Base-by-base conservation (phyloP, 2,797 vertebrate species). In the Sebastes vulpes region DNA sequence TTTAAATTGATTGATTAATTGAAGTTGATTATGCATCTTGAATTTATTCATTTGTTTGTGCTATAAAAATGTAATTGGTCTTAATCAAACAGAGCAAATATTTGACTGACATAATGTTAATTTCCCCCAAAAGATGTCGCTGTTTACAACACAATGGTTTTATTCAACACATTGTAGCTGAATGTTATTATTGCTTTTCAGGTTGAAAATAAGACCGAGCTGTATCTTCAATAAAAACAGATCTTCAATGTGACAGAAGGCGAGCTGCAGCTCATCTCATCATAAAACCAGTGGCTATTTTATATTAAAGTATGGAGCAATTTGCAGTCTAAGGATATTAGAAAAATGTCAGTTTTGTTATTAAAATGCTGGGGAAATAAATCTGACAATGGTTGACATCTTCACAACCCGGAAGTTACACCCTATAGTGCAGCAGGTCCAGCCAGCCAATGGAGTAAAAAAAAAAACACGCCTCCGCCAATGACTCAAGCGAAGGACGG, bases 371-470 rank as follows among this genome's bases (percentile, higher is more conserved):
- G 14, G 5, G 5, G 5, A 46, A 65, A 79, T 11, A 4, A 46
- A 26, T 38, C 1, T 6, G 9, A 63, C 18, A 63, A 31, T 16
- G 54, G 6, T 57, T 65, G 48, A 69, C 65, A 53, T 21, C 14
- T 68, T 57, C 54, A 20, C 82, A 87, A 92, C 86, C 93, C 95
- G 95, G 95, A 96, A 96, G 91, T 94, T 86, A 75, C 75, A 81
- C 60, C 23, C 77, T 75, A 14, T 42, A 14, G 65, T 53, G 77
- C 76, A 81, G 81, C 53, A 77, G 38, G 50, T 74, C 70, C 84
- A 79, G 57, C 26, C 89, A 89, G 57, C 87, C 90, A 94, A 89
- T 92, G 29, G 83, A 29, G 74, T 50, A 70, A 61, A 75, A 68
- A 57, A 75, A 75, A 81, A 38, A 38, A 38, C 12, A 72, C 94